A percentile compares a stretch with the other conserved stretches of the same genome.
These are phyloP conservation scores for Apodemia hepburni DNA, from an alignment of 2,888 invertebrate genomes.

Conservation along the genomic window DNA sequence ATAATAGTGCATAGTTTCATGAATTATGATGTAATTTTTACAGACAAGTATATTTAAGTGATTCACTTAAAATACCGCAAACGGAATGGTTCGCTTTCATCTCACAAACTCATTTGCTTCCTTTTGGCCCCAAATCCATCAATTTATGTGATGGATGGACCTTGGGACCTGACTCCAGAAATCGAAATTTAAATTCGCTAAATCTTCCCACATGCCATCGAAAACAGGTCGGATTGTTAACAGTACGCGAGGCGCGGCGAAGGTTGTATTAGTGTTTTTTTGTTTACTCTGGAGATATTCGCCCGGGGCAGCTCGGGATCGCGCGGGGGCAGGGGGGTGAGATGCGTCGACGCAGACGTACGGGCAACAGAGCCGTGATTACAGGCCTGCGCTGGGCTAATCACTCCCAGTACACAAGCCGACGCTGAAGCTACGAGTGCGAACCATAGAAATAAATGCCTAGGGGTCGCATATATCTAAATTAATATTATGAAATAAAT, in stretches of 20 bases:
- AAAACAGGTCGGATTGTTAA: constrained; percentile 75
- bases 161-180: constrained; percentile 43
- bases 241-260: constrained; percentile 51
- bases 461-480: no score
- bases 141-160: constrained; percentile 77
- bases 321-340: constrained; percentile 30
- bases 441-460: constrained; percentile 34
- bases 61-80: constrained; percentile 66
- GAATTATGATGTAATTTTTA: constrained; percentile 40
- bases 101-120: constrained; percentile 54
- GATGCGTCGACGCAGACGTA: constrained; percentile 66
- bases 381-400: constrained; percentile 71
- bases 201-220: constrained; percentile 75
- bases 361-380: constrained; percentile 74
- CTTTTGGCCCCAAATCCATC: constrained; percentile 77
- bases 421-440: constrained; percentile 38
- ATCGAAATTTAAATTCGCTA: constrained; percentile 80
- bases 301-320: constrained; percentile 44
- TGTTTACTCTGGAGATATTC: constrained; percentile 71
- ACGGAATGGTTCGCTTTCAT: constrained; percentile 69
- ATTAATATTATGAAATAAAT: no score
- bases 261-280: constrained; percentile 56
- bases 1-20: neutral
- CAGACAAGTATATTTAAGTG: constrained; percentile 39
- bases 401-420: constrained; percentile 64